These are phyloP conservation scores for Dysmachus trigonus DNA, from an alignment of 2,888 invertebrate genomes.

Conservation along the genomic window DNA sequence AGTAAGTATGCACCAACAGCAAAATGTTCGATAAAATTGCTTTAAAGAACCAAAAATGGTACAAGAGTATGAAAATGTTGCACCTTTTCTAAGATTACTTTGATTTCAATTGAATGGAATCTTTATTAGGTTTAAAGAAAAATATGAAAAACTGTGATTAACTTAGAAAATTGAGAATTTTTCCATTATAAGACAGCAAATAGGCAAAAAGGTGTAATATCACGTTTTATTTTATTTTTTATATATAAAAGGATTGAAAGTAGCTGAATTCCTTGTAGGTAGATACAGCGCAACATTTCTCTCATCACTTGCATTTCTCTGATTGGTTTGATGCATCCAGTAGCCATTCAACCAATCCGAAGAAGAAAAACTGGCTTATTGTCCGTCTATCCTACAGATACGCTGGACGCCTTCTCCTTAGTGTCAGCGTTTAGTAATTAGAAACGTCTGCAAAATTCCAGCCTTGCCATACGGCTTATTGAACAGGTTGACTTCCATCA, in stretches of 20 bases:
- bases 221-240: background rate
- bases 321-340: background rate
- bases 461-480: background rate
- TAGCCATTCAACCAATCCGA: background rate
- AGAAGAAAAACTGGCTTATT: background rate
- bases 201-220: background rate
- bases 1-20: background rate
- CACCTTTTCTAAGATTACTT: background rate
- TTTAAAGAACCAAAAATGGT: background rate
- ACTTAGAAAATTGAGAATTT: background rate
- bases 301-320: background rate
- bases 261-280: background rate
- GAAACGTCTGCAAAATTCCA: background rate
- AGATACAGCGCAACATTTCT: background rate
- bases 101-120: background rate
- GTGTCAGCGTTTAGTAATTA: background rate
- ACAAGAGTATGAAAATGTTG: background rate
- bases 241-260: background rate
- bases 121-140: background rate
- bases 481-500: background rate
- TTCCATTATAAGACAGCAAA: background rate
- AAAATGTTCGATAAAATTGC: background rate
- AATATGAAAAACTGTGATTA: background rate
- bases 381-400: background rate
- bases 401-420: background rate